Base-by-base conservation (phyloP, 2,888 invertebrate genomes). In the Teleogryllus oceanicus region DNA sequence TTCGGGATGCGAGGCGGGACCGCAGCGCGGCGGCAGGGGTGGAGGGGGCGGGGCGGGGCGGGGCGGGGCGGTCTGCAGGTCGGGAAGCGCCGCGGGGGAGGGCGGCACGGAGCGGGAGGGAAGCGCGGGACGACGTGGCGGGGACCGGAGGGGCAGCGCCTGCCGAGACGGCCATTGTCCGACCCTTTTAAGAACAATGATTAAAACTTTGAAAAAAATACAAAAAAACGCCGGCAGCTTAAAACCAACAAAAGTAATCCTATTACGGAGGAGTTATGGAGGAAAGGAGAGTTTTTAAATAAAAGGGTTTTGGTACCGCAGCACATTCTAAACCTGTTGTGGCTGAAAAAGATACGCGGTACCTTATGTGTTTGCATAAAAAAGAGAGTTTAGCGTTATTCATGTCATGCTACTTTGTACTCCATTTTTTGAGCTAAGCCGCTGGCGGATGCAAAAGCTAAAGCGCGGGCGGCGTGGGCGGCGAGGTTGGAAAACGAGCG, bases 281-380 rank as follows among this genome's bases (percentile, higher is more conserved):
- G 62, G n/a, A 62, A 62, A 62, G 62, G 62, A 62, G 62, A 62
- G n/a, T 62, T 62, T 62, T 18, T 18, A 62, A 62, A 62, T 62
- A 62, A 62, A 13, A 62, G 62, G 16, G n/a, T 62, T 62, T 62
- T n/a, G 62, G 13, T 62, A 62, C 62, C 62, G 62, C 62, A 62
- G n/a, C 62, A 62, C 62, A 62, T n/a, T 18, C 16, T 62, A 62
- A 62, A 62, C 62, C 62, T 62, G 62, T 62, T 62, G 62, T 62
- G 62, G 62, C 62, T 18, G 62, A 62, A 62, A 62, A 62, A 62
- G 62, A 62, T 62, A 62, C 62, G 62, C 62, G 62, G 62, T 62
- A n/a, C 62, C 62, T 62, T 62, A 62, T 62, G 62, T 62, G 62
- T 62, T 62, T 62, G 62, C 62, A 62, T 62, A 62, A 62, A 62